A percentile compares a stretch with the other conserved stretches of the same genome.
These are phyloP conservation scores for Parnassius apollo DNA, from an alignment of 2,888 invertebrate species.

Conservation along the genomic window DNA sequence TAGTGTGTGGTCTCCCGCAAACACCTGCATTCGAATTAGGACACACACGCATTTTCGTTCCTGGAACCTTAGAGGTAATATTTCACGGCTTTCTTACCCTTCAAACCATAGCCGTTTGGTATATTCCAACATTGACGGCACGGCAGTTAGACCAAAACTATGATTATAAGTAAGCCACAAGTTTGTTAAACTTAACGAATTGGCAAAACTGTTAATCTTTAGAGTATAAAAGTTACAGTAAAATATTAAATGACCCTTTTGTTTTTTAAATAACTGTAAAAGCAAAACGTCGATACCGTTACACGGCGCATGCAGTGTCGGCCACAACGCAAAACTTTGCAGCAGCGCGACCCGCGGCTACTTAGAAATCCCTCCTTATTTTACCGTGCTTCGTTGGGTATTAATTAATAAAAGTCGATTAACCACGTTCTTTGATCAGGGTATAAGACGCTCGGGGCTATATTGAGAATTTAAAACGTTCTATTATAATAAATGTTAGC, in stretches of 20 bases:
- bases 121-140: too few species aligned
- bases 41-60: too few species aligned
- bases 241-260: slow-evolving; percentile 20
- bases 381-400: slow-evolving; percentile 26
- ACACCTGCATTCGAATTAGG: too few species aligned
- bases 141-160: too few species aligned
- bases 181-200: too few species aligned
- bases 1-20: too few species aligned
- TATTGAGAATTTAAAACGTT: slow-evolving; percentile 62
- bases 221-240: slow-evolving; percentile 5
- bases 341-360: slow-evolving; percentile 38
- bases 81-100: too few species aligned
- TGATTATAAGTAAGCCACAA: too few species aligned
- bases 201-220: too few species aligned
- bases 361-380: slow-evolving; percentile 37
- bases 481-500: slow-evolving; percentile 72
- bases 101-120: too few species aligned
- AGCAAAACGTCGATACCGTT: slow-evolving; percentile 46
- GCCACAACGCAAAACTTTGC: slow-evolving; percentile 55
- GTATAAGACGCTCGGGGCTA: slow-evolving; percentile 52
- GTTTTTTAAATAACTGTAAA: slow-evolving; percentile 17
- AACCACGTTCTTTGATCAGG: slow-evolving; percentile 62
- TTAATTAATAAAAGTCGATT: slow-evolving; percentile 58
- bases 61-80: too few species aligned
- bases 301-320: slow-evolving; percentile 60